These are phyloP conservation scores for Zelostemma sp. DNA, from an alignment of 1,140 invertebrate genomes.

Conservation along the genomic window DNA sequence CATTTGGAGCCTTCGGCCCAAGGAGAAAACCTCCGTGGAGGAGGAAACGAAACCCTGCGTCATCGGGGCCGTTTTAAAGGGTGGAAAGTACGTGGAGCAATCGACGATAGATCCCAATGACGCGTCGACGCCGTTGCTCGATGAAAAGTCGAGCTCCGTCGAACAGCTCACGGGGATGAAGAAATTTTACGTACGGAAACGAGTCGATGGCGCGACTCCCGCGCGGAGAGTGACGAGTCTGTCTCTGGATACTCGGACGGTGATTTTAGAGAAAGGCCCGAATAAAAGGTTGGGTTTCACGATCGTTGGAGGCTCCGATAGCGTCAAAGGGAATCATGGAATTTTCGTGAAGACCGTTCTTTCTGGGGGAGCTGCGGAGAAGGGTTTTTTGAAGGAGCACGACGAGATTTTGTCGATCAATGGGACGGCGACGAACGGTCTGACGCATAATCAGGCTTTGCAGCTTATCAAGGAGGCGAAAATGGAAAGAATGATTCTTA, in stretches of 20 bases:
- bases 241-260: constrained; percentile 57
- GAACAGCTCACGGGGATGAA: constrained; percentile 64
- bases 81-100: not conserved
- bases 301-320: constrained; percentile 81
- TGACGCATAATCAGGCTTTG: constrained; percentile 77
- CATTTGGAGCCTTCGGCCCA: constrained; percentile 4
- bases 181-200: constrained; percentile 64
- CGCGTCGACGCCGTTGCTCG: constrained; percentile 28
- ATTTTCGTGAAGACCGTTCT: constrained; percentile 82
- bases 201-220: constrained; percentile 27
- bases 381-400: constrained; percentile 73
- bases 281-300: constrained; percentile 80
- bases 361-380: constrained; percentile 77
- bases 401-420: constrained; percentile 81
- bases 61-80: not conserved
- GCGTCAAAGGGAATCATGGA: constrained; percentile 77
- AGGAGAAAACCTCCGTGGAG: not conserved
- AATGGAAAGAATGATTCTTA: constrained; percentile 74
- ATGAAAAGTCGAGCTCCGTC: constrained; percentile 11
- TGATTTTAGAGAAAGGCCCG: constrained; percentile 74
- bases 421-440: constrained; percentile 72
- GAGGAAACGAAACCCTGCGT: not conserved
- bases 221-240: constrained; percentile 54
- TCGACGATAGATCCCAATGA: not conserved
- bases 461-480: constrained; percentile 76